Evolutionary conservation across 1,140 invertebrate species (phyloP), one percentile per base, ranked within the genome.

Genomic region (Drosophila seguyi): DNA sequence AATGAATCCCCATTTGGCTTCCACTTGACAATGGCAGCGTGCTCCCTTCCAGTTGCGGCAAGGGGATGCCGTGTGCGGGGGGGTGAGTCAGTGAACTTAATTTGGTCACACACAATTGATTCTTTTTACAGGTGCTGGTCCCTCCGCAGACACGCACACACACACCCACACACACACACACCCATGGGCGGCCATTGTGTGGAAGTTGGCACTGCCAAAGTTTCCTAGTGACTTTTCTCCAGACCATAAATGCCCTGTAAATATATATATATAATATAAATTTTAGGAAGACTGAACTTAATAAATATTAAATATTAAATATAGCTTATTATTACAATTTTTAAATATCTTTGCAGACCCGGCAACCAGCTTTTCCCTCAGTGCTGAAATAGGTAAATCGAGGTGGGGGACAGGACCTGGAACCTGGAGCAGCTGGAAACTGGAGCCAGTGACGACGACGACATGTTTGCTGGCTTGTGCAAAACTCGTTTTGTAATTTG

Each of bases 71-170:
- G n/a, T 61, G 47, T 67, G 31, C n/a, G 63, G 6, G 34, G 34
- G 31, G 44, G 67, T 53, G 76, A 81, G 83, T 82, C 82, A 82
- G 79, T 87, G 83, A 87, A 87, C 83, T 87, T 87, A 87, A 87
- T 87, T 87, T 87, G 83, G 83, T 87, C 83, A 87, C 83, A 87
- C 83, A 87, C 83, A 87, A 87, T 87, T 87, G 83, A 87, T 87
- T 87, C 83, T 87, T 87, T 84, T 87, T 87, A 87, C 79, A 50
- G 69, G 75, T 85, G 72, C 72, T 60, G 76, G 67, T 56, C 20
- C 58, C 6, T 31, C 27, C 29, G 6, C 8, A 48, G 47, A 55
- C 60, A 58, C 42, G 45, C n/a, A n/a, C n/a, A n/a, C n/a, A n/a
- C n/a, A n/a, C n/a, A n/a, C n/a, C n/a, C 55, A 45, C n/a, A 36